These are phyloP conservation scores for Macroteleia sp. DNA, from an alignment of 2,888 invertebrate species.

Conservation along the genomic window DNA sequence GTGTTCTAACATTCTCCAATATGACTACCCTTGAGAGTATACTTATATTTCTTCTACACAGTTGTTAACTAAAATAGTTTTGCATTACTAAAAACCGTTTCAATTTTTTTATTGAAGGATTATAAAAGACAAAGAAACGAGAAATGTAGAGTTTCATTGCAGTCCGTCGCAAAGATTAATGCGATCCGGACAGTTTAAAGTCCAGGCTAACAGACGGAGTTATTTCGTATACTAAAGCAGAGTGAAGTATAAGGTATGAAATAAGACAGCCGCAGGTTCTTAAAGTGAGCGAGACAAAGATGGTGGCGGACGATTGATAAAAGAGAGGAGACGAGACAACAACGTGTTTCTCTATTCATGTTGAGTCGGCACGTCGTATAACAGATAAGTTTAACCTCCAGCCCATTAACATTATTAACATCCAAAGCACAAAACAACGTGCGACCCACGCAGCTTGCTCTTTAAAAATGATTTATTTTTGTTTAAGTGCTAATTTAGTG, in stretches of 20 bases:
- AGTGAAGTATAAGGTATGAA: constrained; percentile 57
- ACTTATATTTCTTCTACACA: too few species aligned
- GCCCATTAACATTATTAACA: constrained; percentile 79
- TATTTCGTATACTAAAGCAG: constrained; percentile 51
- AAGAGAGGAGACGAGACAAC: constrained; percentile 64
- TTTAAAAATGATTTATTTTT: constrained; percentile 52
- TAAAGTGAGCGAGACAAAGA: constrained; percentile 36
- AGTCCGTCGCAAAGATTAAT: constrained; percentile 53
- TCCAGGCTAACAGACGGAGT: constrained; percentile 51
- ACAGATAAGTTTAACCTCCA: constrained; percentile 79
- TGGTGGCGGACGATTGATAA: constrained; percentile 47
- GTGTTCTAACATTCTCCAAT: too few species aligned
- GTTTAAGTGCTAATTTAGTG: too few species aligned
- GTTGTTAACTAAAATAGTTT: too few species aligned
- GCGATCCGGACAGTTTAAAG: constrained; percentile 54
- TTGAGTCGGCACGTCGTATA: constrained; percentile 68
- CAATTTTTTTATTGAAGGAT: constrained; percentile 35
- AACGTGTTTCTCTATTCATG: constrained; percentile 74
- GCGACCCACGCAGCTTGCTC: constrained; percentile 29
- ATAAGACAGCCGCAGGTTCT: constrained; percentile 25
- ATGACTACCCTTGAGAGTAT: too few species aligned
- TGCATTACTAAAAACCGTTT: too few species aligned
- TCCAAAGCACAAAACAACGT: constrained; percentile 67
- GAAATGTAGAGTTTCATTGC: constrained; percentile 38
- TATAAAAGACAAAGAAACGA: constrained; percentile 47